Evolutionary conservation across 1,140 invertebrate species (phyloP), one percentile per base, ranked within the genome.

Genomic region (Pseudomyrmex sp.): DNA sequence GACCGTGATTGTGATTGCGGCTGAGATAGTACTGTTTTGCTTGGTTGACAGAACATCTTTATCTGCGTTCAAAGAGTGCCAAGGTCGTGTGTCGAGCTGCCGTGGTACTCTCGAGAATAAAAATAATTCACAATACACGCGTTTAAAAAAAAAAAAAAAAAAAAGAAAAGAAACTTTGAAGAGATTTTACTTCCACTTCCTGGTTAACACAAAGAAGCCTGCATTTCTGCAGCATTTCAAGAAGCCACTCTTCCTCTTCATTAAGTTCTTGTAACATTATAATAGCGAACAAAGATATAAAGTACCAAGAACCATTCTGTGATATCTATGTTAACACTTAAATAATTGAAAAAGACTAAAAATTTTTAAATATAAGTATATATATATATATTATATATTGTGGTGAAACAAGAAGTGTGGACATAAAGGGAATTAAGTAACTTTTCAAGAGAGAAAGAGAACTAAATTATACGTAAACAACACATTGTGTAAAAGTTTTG

Each of bases 231-330:
- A 18, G 91, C 90, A 91, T 91, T 92, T 92, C 69, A 91, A 92
- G 84, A 61, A 90, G 87, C 88, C 89, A 91, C 91, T 92, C 91
- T 92, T 93, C 91, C 90, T 90, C 91, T 90, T 91, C 86, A 86
- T 90, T 91, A 90, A 93, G 90, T 93, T 92, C 91, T 91, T 89
- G 88, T 93, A 90, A 92, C 86, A 87, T 91, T 89, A 90, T 91
- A 92, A 92, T 89, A 90, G 93, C 85, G 88, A 92, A 92, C 88
- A 85, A 94, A 92, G 90, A 94, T 93, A 91, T 94, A 94, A 94
- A 91, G 94, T 94, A 94, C 93, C 94, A 94, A 94, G 94, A 94
- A 94, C 93, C 93, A 92, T 94, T 94, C 93, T 94, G 94, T 94
- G 93, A 94, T 94, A 94, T 94, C 92, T 94, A 94, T 92, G 93